Evolutionary conservation across 1,140 invertebrate species (phyloP), one percentile per base, ranked within the genome.

Genomic region (Macrobrachium nipponense): DNA sequence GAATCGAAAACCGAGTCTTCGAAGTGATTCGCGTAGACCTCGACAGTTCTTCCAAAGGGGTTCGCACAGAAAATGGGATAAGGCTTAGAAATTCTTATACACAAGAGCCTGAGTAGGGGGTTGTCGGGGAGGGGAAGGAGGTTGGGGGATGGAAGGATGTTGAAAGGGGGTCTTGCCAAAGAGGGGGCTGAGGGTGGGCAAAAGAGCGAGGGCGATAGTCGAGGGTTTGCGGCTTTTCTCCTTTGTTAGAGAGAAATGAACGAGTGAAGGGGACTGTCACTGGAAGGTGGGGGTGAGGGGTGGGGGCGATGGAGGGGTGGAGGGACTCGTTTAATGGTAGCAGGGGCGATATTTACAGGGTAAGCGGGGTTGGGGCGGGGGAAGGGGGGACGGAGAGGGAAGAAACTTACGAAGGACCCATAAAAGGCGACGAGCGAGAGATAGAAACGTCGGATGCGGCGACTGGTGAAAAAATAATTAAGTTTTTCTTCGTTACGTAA

Each of bases 201-300:
- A 64, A 81, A 59, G 44, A 72, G 80, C 15, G 43, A 59, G 20
- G 79, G 80, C 68, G 80, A 81, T 81, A 81, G 80, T 81, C 64
- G 66, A 81, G 80, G 80, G 80, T 81, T 81, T 81, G 80, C 72
- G 80, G 80, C 80, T 81, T 81, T 80, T 72, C 66, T 81, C 80
- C 78, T 80, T 81, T 81, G 80, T 81, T 81, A 68, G 62, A 27
- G 20, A 68, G 78, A 80, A 72, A 81, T 81, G 80, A 68, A 81
- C 66, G 80, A 59, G 80, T 60, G 76, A 68, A 59, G n/a, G 64
- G 64, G 76, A 14, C 58, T 44, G 44, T 64, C 20, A 62, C 18
- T 64, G 66, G 44, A 62, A 44, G 79, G 60, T 60, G 18, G 14
- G 58, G 79, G 43, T n/a, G 61, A 4, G 51, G 51, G 51, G 51